Conservation (phyloP, 1,140 invertebrate species). For the Philotrypesis tridentata region DNA sequence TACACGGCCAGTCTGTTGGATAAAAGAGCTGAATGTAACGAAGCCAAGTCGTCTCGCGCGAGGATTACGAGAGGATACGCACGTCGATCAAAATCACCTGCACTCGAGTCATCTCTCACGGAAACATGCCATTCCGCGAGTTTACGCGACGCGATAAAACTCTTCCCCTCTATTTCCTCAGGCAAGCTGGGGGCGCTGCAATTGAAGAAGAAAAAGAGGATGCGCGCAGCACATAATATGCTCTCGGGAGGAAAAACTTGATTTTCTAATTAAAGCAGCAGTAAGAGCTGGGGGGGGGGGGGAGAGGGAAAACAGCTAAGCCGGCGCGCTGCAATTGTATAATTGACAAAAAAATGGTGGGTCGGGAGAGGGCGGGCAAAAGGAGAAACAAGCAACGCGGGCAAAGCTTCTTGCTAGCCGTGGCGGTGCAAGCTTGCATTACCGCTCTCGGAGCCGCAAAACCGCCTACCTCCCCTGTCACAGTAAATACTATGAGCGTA, state of each 20-base stretch:
- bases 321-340: background rate
- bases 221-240: too few relatives aligned
- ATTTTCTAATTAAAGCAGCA: constrained; percentile 42
- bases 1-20: too few relatives aligned
- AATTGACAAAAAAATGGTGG: constrained; percentile 37
- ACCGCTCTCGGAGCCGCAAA: constrained; percentile 56
- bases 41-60: background rate
- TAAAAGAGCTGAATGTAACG: too few relatives aligned
- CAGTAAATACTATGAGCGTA: constrained; percentile 56
- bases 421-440: constrained; percentile 55
- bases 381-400: constrained; percentile 43
- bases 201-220: constrained; percentile 11
- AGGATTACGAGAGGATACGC: background rate
- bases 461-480: constrained; percentile 55
- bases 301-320: background rate
- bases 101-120: background rate
- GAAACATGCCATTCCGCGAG: constrained; percentile 25
- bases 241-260: constrained; percentile 25
- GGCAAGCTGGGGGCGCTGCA: background rate
- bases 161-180: background rate
- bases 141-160: constrained; percentile 21
- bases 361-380: background rate
- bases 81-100: constrained; percentile 9
- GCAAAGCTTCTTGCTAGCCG: constrained; percentile 55
- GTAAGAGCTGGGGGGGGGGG: background rate